These are phyloP conservation scores for Hipparchia sbordonii DNA, from an alignment of 2,888 invertebrate genomes.

Conservation along the genomic window DNA sequence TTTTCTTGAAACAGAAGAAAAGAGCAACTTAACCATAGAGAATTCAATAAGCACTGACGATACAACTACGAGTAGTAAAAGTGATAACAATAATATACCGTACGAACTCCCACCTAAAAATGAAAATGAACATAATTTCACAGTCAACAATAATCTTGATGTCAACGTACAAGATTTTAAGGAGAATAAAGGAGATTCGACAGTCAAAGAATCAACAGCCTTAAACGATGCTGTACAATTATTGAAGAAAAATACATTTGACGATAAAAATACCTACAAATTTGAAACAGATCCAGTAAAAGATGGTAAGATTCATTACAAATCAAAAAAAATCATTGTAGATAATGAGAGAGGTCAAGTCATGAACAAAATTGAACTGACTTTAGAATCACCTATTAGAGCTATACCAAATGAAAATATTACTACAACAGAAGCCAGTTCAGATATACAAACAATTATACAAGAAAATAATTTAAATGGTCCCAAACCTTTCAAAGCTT, in stretches of 20 bases:
- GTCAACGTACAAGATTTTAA: neutral
- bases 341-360: neutral
- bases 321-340: neutral
- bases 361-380: neutral
- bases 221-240: neutral
- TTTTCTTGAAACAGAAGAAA: neutral
- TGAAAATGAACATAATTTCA: slow-evolving; percentile 1
- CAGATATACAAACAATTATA: neutral
- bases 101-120: neutral
- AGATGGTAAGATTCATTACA: neutral
- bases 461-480: neutral
- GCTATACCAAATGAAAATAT: neutral
- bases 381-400: neutral
- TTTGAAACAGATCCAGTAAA: neutral
- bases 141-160: neutral
- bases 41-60: neutral
- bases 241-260: neutral
- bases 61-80: neutral
- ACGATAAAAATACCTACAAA: neutral
- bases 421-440: neutral
- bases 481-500: neutral
- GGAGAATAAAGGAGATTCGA: neutral
- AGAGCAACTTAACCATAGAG: neutral
- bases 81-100: neutral
- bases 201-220: neutral